phyloP scores from a whole-genome alignment of 1,140 invertebrate species.

The Zaprionus camerounensis region DNA sequence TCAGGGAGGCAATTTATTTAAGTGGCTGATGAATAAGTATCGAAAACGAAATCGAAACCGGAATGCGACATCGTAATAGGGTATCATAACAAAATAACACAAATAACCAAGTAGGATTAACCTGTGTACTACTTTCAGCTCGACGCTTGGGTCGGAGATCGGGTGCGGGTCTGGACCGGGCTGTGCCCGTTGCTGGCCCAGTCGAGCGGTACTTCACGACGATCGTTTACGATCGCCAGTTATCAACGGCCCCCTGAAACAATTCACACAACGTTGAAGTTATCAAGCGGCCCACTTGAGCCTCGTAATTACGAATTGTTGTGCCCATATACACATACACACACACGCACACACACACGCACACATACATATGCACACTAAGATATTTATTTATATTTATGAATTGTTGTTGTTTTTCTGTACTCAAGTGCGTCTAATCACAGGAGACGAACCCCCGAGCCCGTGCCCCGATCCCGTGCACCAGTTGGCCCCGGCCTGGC shows the following conservation, averaged over 20 bases:
- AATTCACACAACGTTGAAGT: slow-evolving; percentile 46
- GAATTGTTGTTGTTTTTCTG: slow-evolving; percentile 24
- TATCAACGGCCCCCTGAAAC: slow-evolving; percentile 23
- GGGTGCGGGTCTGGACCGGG: background rate
- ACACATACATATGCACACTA: background rate
- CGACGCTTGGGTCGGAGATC: background rate
- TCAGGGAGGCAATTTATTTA: slow-evolving; percentile 8
- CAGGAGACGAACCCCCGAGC: slow-evolving; percentile 35
- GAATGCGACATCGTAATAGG: background rate
- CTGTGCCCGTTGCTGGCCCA: background rate
- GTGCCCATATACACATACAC: background rate
- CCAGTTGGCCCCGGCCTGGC: slow-evolving; percentile 12
- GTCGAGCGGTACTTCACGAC: background rate
- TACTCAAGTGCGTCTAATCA: slow-evolving; percentile 63
- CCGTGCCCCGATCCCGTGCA: background rate
- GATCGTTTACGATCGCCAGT: slow-evolving; percentile 31
- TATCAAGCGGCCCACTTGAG: slow-evolving; percentile 69
- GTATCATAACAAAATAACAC: background rate
- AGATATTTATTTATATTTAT: slow-evolving; percentile 8
- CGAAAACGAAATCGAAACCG: background rate
- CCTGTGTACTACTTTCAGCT: background rate
- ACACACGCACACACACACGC: background rate
- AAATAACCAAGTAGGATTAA: background rate
- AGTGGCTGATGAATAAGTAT: background rate
- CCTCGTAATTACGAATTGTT: slow-evolving; percentile 45